These are phyloP conservation scores for Eristalis tenax DNA, from an alignment of 2,888 invertebrate species.

Conservation along the genomic window DNA sequence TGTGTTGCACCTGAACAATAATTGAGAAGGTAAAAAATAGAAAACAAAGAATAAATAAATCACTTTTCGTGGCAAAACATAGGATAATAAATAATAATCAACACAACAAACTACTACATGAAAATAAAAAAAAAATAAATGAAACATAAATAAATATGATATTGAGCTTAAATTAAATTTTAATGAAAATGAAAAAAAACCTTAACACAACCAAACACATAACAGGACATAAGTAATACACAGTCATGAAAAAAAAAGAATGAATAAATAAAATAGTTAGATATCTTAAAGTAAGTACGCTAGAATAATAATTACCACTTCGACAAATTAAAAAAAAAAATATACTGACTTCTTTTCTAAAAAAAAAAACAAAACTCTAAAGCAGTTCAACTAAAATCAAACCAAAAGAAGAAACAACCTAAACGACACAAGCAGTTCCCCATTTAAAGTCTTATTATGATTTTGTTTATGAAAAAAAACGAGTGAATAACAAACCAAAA, in stretches of 20 bases:
- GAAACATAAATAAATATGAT: conserved; percentile 29
- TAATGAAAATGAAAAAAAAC: conserved; percentile 12
- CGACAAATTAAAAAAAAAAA: conserved; percentile 22
- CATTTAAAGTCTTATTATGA: conserved; percentile 35
- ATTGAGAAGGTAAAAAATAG: conserved; percentile 1
- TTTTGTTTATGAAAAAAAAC: conserved; percentile 37
- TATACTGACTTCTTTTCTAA: conserved; percentile 22
- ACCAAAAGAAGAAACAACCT: conserved; percentile 10
- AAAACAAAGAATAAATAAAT: neutral
- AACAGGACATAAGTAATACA: conserved; percentile 37
- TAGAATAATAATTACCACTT: conserved; percentile 59
- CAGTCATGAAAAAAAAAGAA: conserved; percentile 19
- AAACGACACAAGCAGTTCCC: conserved; percentile 19
- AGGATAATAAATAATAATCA: conserved; percentile 32
- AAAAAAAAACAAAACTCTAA: conserved; percentile 17
- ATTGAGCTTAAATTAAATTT: conserved; percentile 64
- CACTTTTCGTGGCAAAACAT: neutral
- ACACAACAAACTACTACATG: conserved; percentile 48
- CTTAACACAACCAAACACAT: conserved; percentile 32
- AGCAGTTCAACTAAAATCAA: conserved; percentile 42
- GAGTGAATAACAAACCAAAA: neutral
- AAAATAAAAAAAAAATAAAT: conserved; percentile 15
- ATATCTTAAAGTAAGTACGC: conserved; percentile 47
- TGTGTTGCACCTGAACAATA: conserved; percentile 32
- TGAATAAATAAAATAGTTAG: conserved; percentile 43